Evolutionary conservation across 1,140 invertebrate genomes (phyloP), one percentile per base, ranked within the genome.

Genomic region (Tribolium castaneum): DNA sequence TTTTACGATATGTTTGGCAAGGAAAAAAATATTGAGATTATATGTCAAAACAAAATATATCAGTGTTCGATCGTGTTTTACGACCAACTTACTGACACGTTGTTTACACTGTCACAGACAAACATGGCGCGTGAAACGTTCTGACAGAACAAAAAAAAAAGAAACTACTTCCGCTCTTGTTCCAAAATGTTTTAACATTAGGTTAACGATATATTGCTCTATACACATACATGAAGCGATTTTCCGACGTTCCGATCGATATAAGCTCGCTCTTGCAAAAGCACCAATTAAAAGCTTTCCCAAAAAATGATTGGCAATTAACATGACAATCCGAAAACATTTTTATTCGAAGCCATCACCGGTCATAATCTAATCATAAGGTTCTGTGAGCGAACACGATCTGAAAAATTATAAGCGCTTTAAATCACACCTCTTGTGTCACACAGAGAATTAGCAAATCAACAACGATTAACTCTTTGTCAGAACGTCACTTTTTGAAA

Each of bases 41-140:
- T 73, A 75, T 74, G 78, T 77, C 78, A 80, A 77, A 80, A 80
- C 75, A 80, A 80, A 80, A 80, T 80, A 80, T 77, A 80, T 80
- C 78, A 80, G 56, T 74, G 75, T 71, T 73, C 30, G 78, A 59
- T 77, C 75, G 71, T 66, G 56, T 80, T 80, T 77, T 73, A 77
- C 78, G 70, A 80, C 52, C 71, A 76, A 80, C 75, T 80, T 80
- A 80, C 74, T 62, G 78, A 77, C 78, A 70, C 78, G 78, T 70
- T 80, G 78, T 80, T 80, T 77, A 77, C 73, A 50, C 78, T 79
- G 78, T 77, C 78, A 77, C 25, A 74, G 74, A 74, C 75, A 77
- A 73, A 80, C 54, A 77, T 72, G 45, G 70, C 54, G 74, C 66
- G 16, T 35, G 22, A 77, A 77, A 71, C 75, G 54, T 70, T 77